Evolutionary conservation across 2,797 vertebrate genomes (phyloP).

Genomic region (Eulemur mongoz): DNA sequence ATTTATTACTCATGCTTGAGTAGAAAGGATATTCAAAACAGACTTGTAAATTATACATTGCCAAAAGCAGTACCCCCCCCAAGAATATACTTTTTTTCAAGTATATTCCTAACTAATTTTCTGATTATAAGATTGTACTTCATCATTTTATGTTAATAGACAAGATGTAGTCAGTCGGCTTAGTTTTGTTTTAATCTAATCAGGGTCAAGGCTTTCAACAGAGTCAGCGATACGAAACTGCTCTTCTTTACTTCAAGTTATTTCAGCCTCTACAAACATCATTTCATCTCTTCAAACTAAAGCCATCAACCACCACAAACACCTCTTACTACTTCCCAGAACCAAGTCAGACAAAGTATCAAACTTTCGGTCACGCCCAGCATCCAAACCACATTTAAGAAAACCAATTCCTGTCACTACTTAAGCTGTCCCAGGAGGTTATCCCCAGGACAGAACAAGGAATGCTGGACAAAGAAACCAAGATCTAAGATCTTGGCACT

Average conservation of each 20-base stretch:
- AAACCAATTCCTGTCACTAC: neutral
- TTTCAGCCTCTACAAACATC: neutral
- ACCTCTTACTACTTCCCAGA: neutral
- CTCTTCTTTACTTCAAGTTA: neutral
- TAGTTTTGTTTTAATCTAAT: neutral
- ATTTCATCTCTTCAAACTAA: neutral
- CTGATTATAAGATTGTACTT: neutral
- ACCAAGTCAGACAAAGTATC: neutral
- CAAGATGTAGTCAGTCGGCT: neutral
- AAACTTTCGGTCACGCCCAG: neutral
- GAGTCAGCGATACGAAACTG: neutral
- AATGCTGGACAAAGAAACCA: neutral
- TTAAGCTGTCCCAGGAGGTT: neutral
- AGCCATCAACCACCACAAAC: neutral
- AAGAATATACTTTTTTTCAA: neutral
- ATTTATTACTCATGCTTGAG: neutral
- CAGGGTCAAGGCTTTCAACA: neutral
- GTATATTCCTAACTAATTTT: neutral
- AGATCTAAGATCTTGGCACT: neutral
- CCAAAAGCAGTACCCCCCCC: neutral
- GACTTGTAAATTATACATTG: neutral
- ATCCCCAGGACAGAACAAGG: neutral
- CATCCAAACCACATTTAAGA: neutral
- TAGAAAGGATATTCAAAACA: neutral
- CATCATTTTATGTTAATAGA: neutral